A percentile compares a stretch with the other conserved stretches of the same genome.
Conservation (phyloP, 37 sponge, comb jelly and placozoan species). For the Ianthella basta region DNA sequence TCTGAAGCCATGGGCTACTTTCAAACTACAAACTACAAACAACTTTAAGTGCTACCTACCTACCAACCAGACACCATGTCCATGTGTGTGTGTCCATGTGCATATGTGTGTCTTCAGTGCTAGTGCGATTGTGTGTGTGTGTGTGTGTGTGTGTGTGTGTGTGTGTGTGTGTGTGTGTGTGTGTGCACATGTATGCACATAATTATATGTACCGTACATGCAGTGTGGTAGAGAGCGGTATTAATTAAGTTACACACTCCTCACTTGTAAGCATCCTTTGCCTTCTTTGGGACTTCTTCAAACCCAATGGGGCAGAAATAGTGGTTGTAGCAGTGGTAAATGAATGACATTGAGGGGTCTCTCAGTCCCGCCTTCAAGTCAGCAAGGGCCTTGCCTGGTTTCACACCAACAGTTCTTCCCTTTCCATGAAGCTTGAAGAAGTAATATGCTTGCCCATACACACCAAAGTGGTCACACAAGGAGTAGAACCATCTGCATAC, state of each 20-base stretch:
- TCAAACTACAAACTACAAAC: no score
- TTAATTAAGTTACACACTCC: background rate
- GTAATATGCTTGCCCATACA: constrained; percentile 60
- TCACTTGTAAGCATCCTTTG: constrained; percentile 77
- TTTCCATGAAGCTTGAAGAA: constrained; percentile 87
- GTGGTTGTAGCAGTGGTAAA: constrained; percentile 89
- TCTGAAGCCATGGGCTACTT: background rate
- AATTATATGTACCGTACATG: background rate
- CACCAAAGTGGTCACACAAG: constrained; percentile 61
- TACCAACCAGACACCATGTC: no score
- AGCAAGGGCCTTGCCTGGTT: constrained; percentile 56
- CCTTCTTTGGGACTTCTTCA: constrained; percentile 68
- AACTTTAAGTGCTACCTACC: no score
- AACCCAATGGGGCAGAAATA: constrained; percentile 92
- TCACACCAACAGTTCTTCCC: constrained; percentile 65
- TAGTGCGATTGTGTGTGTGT: no score
- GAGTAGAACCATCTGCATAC: constrained; percentile 73
- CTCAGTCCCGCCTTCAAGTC: constrained; percentile 73
- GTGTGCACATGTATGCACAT: background rate
- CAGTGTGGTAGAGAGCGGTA: background rate
- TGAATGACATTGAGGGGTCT: constrained; percentile 54
- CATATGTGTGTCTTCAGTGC: no score
- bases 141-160: no score
- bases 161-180: no score
- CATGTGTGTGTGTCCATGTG: no score